These are phyloP conservation scores for Selene dorsalis DNA, from an alignment of 2,797 vertebrate genomes.

Conservation along the genomic window DNA sequence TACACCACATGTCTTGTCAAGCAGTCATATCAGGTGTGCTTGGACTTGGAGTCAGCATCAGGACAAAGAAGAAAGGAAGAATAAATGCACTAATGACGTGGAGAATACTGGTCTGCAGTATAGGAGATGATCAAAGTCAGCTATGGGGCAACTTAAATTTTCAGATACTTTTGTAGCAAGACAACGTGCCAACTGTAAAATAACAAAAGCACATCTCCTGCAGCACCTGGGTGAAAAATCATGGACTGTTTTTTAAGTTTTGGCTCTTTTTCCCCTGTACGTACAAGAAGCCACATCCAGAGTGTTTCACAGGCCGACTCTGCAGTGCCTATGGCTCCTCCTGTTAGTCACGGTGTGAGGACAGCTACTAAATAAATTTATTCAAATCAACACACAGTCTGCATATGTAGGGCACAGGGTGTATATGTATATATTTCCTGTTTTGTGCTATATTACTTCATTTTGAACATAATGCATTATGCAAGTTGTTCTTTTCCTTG, in stretches of 20 bases:
- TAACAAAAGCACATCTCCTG: constrained; percentile 37
- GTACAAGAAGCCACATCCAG: constrained; percentile 1
- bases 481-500: not conserved
- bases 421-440: not conserved
- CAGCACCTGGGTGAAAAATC: constrained; percentile 3
- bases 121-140: constrained; percentile 25
- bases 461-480: not conserved
- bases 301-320: constrained; percentile 5
- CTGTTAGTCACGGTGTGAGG: not conserved
- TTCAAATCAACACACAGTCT: not conserved
- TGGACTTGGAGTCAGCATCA: not conserved
- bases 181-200: constrained; percentile 19
- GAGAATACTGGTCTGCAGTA: not conserved
- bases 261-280: not conserved
- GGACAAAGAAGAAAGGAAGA: not conserved
- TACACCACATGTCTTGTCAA: not conserved
- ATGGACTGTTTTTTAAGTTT: constrained; percentile 10
- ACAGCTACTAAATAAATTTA: not conserved
- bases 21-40: not conserved
- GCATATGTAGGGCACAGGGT: not conserved
- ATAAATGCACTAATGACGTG: constrained; percentile 12
- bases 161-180: constrained; percentile 17
- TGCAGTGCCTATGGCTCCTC: not conserved
- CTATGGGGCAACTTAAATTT: constrained; percentile 8
- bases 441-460: not conserved